Conservation (phyloP, 2,888 invertebrate species). For the Epistrophella euchroma region DNA sequence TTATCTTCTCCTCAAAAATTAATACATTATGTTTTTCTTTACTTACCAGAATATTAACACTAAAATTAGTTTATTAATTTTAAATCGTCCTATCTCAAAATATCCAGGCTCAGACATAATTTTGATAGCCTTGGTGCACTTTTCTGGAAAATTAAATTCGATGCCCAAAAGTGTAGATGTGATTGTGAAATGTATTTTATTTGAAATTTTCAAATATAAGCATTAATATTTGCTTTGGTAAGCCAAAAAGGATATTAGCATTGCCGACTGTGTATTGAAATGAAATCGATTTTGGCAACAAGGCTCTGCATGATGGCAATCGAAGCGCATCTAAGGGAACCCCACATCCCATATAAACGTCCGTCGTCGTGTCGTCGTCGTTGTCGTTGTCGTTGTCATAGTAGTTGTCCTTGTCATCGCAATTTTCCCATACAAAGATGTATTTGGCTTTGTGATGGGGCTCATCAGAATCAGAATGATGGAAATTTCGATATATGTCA, state of each 20-base stretch:
- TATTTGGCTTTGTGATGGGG: constrained; percentile 29
- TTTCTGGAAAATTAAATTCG: constrained; percentile 1
- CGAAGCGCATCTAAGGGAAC: constrained; percentile 3
- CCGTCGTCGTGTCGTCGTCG: neutral
- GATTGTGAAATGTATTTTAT: constrained; percentile 7
- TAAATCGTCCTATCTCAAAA: neutral
- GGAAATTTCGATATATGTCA: constrained; percentile 24
- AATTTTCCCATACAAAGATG: constrained; percentile 8
- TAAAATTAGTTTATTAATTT: neutral
- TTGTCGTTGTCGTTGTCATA: neutral
- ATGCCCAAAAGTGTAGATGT: neutral
- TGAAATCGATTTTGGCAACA: constrained; percentile 28
- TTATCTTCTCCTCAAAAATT: neutral
- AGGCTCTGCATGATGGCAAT: constrained; percentile 24
- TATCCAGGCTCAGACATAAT: neutral
- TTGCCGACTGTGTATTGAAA: constrained; percentile 32
- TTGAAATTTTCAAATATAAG: constrained; percentile 13
- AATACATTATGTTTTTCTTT: neutral
- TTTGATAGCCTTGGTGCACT: neutral
- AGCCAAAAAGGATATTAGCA: constrained; percentile 55
- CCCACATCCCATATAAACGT: neutral
- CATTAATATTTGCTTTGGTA: constrained; percentile 46
- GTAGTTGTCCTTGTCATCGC: neutral
- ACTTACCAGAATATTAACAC: neutral
- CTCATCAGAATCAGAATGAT: constrained; percentile 17